These are phyloP conservation scores for Sternotherus odoratus DNA, from an alignment of 2,797 vertebrate genomes.

Conservation along the genomic window DNA sequence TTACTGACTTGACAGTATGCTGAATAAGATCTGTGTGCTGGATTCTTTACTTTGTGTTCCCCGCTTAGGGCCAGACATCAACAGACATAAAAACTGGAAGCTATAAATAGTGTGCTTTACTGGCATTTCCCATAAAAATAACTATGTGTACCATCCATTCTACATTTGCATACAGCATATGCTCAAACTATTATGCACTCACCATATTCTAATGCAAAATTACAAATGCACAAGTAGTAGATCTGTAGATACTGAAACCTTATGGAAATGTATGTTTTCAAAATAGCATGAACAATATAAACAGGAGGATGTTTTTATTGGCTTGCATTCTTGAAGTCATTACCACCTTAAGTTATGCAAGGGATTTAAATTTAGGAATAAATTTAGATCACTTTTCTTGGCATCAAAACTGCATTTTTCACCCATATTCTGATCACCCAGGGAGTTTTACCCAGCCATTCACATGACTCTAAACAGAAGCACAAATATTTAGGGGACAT, in stretches of 20 bases:
- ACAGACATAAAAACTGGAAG: background rate
- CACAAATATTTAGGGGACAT: background rate
- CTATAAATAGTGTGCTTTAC: background rate
- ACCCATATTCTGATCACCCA: background rate
- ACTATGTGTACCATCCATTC: background rate
- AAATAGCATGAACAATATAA: background rate
- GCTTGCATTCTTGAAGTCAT: background rate
- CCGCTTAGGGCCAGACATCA: background rate
- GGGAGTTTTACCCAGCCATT: background rate
- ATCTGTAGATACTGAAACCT: background rate
- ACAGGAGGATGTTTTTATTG: background rate
- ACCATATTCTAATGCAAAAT: fast-evolving
- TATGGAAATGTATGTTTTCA: background rate
- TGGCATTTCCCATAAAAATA: background rate
- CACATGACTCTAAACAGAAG: background rate
- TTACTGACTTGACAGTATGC: background rate
- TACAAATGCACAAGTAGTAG: background rate
- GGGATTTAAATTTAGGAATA: background rate
- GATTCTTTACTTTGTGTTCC: background rate
- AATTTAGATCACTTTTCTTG: background rate
- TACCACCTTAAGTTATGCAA: background rate
- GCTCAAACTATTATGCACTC: background rate
- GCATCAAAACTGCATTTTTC: background rate
- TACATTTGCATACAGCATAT: fast-evolving
- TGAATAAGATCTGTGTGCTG: background rate